Percentiles rank a stretch among this genome's conserved stretches.
These are phyloP conservation scores for Liparis tanakae DNA, from an alignment of 2,797 vertebrate species.

Conservation along the genomic window DNA sequence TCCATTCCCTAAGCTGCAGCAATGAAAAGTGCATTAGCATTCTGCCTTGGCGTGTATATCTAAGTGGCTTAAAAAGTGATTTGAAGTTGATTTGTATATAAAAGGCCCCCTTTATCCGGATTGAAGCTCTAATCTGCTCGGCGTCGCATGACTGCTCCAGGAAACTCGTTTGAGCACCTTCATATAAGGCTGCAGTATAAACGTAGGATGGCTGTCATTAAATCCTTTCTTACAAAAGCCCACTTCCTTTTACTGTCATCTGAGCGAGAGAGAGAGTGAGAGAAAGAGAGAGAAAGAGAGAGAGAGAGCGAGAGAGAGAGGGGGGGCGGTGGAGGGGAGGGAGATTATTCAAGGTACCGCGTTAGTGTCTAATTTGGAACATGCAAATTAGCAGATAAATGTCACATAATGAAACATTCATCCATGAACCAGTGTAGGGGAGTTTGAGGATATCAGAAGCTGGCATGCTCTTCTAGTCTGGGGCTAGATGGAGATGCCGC, in stretches of 20 bases:
- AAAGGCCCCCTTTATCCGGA: slow-evolving; percentile 91
- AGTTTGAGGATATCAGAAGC: slow-evolving; percentile 61
- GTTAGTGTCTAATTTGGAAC: slow-evolving; percentile 61
- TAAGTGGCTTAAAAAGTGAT: slow-evolving; percentile 93
- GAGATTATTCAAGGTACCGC: slow-evolving; percentile 57
- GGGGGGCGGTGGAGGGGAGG: slow-evolving; percentile 48
- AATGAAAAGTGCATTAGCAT: slow-evolving; percentile 91
- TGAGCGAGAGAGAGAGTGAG: slow-evolving; percentile 5
- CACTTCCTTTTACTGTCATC: slow-evolving; percentile 85
- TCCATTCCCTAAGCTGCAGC: slow-evolving; percentile 84
- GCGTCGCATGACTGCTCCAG: slow-evolving; percentile 90
- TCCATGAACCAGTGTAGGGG: slow-evolving; percentile 45
- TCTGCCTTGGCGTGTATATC: slow-evolving; percentile 88
- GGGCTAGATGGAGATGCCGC: slow-evolving; percentile 76
- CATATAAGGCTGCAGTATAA: slow-evolving; percentile 80
- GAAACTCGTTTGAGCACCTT: slow-evolving; percentile 88
- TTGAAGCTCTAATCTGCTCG: slow-evolving; percentile 89
- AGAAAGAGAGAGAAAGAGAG: slow-evolving; percentile 20
- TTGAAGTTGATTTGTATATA: slow-evolving; percentile 94
- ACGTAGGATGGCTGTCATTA: slow-evolving; percentile 84
- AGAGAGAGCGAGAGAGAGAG: slow-evolving; percentile 36
- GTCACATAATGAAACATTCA: slow-evolving; percentile 65
- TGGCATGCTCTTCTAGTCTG: slow-evolving; percentile 53
- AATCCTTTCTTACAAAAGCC: slow-evolving; percentile 83
- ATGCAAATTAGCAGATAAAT: slow-evolving; percentile 74